Percentiles rank a stretch among this genome's conserved stretches.
Evolutionary conservation across 2,888 invertebrate species (phyloP).

Genomic region (Schizaphis graminum): DNA sequence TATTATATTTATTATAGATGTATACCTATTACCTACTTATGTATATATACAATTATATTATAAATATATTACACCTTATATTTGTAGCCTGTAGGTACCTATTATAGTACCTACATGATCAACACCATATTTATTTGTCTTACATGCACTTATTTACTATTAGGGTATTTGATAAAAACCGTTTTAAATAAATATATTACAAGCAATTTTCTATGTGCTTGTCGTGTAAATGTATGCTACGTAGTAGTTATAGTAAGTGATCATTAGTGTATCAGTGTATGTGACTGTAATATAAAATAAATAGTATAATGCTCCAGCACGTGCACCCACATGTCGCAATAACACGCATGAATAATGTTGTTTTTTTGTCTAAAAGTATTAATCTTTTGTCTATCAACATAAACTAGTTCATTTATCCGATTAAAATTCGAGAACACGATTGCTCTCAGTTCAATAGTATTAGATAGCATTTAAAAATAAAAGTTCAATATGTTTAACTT

Average conservation of each 20-base stretch:
- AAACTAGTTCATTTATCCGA: background rate
- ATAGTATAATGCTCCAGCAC: background rate
- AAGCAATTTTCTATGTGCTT: background rate
- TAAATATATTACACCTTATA: too few species aligned
- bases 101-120: background rate
- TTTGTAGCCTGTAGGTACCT: too few species aligned
- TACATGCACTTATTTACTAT: background rate
- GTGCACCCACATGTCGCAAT: background rate
- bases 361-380: background rate
- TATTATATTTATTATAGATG: background rate
- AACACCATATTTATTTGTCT: background rate
- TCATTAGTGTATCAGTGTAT: background rate
- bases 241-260: background rate
- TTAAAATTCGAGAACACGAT: background rate
- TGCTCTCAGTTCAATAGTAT: background rate
- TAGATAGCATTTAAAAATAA: background rate
- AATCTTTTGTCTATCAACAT: background rate
- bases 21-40: background rate
- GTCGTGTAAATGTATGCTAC: background rate
- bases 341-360: background rate
- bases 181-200: background rate
- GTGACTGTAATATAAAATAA: background rate
- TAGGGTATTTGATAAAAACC: background rate
- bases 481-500: background rate
- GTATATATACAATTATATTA: background rate